Conservation (phyloP, 1,140 invertebrate genomes). For the fruit fly (Drosophila melanogaster) region DNA sequence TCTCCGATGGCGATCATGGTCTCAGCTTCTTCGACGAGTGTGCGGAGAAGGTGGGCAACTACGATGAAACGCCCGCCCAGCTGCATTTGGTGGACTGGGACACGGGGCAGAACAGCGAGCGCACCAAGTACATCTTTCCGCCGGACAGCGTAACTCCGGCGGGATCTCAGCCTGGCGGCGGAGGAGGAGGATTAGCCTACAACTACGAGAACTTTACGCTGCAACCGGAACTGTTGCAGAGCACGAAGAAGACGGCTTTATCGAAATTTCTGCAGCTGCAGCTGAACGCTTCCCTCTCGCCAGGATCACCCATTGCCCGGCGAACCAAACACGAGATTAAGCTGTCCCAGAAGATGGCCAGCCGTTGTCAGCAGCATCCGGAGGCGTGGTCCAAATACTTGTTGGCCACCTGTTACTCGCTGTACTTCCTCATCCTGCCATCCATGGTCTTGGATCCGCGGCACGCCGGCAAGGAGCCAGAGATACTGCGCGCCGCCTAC, state of each 20-base stretch:
- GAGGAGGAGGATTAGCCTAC: conserved; percentile 59
- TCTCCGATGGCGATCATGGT: conserved; percentile 96
- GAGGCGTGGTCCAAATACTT: conserved; percentile 96
- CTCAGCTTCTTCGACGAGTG: conserved; percentile 99
- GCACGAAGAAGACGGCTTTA: conserved; percentile 80
- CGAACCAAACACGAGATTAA: conserved; percentile 98
- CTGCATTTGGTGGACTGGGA: conserved; percentile 91
- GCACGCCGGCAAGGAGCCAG: conserved; percentile 88
- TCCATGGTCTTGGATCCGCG: conserved; percentile 87
- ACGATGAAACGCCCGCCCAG: conserved; percentile 86
- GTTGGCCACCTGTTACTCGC: conserved; percentile 94
- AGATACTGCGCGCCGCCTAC: conserved; percentile 93
- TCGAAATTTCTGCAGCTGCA: conserved; percentile 82
- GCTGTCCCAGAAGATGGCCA: conserved; percentile 94
- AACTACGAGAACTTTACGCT: conserved; percentile 86
- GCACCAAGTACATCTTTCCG: conserved; percentile 98
- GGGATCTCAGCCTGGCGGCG: conserved; percentile 2
- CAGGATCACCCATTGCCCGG: conserved; percentile 95
- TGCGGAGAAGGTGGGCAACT: conserved; percentile 89
- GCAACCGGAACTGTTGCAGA: conserved; percentile 85
- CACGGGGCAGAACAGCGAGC: conserved; percentile 88
- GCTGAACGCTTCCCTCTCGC: conserved; percentile 86
- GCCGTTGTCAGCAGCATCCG: conserved; percentile 90
- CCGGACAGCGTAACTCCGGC: conserved; percentile 88
- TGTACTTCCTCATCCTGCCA: conserved; percentile 99